Evolutionary conservation across 2,888 invertebrate genomes (phyloP), one percentile per base, ranked within the genome.

Genomic region (Eupeodes latifasciatus): DNA sequence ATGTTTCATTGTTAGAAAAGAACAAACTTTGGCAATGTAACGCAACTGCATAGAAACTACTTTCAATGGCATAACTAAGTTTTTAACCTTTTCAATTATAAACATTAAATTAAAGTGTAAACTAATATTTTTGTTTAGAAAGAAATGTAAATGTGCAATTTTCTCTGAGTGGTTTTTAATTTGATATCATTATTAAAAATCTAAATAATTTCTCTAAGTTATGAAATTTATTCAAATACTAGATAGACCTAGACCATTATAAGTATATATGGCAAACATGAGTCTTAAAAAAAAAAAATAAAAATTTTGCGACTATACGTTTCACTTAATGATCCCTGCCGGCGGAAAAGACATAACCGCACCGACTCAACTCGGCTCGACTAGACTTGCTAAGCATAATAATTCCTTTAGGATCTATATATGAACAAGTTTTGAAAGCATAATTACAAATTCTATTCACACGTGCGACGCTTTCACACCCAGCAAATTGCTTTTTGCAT

Each of bases 401-500:
- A 77, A 78, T 77, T 83, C 47, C 59, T 67, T 77, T 27, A 74
- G 12, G 40, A 40, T 40, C 40, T 40, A 34, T 76, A 5, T 59
- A 34, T 51, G 53, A 14, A 51, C 34, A 47, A 12, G 64, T 84
- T 71, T 69, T 76, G 44, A 66, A 62, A 72, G 64, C 76, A 72
- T 85, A 85, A 72, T 72, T 85, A 72, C 12, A 44, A 76, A 85
- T 72, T 85, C 75, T 57, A 76, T 85, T 85, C 81, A 81, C 71
- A 85, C 36, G 36, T 51, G 76, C 64, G 57, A 72, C 71, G 71
- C 59, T 81, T 81, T 81, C 76, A 76, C 75, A 49, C 67, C 62
- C 62, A 75, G 81, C 62, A 85, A 85, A 85, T 55, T 80, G 67
- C 55, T 69, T 61, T 27, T 67, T 16, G 71, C 71, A 62, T 47